phyloP scores from a whole-genome alignment of 2,113 vertebrate species.

The Dicerorhinus sumatrensis region DNA sequence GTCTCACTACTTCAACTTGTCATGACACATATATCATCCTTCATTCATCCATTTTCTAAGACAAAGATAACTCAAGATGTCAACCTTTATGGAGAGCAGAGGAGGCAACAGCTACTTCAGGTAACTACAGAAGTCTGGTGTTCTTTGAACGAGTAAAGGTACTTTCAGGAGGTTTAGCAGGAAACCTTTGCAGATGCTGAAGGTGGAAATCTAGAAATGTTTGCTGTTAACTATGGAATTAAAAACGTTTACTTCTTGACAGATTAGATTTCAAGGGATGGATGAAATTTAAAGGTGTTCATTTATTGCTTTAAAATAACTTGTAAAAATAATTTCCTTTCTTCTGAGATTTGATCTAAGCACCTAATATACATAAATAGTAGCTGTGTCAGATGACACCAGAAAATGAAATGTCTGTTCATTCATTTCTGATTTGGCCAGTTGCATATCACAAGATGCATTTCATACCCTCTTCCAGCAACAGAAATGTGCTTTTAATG shows the following conservation, averaged over 20 bases:
- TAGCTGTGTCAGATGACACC: background rate
- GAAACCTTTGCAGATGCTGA: background rate
- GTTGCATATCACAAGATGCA: background rate
- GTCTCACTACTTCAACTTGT: background rate
- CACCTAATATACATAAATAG: background rate
- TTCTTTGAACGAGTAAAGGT: background rate
- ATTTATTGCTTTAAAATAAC: conserved; percentile 52
- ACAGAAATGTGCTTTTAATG: conserved; percentile 29
- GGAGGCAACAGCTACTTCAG: background rate
- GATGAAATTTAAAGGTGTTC: background rate
- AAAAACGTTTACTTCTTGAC: conserved; percentile 8
- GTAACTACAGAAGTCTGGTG: background rate
- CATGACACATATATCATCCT: background rate
- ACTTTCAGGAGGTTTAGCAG: conserved; percentile 2
- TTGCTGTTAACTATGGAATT: conserved; percentile 10
- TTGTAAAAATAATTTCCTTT: conserved; percentile 53
- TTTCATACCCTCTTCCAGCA: conserved; percentile 34
- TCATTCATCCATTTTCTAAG: background rate
- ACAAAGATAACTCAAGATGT: background rate
- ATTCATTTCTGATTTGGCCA: conserved; percentile 52
- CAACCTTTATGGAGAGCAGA: background rate
- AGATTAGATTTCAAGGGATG: conserved; percentile 17
- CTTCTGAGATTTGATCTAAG: conserved; percentile 54
- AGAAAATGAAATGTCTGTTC: conserved; percentile 30
- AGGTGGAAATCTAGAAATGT: conserved; percentile 6